Conservation (phyloP, 2,888 invertebrate genomes). For the Limnephilus rhombicus region DNA sequence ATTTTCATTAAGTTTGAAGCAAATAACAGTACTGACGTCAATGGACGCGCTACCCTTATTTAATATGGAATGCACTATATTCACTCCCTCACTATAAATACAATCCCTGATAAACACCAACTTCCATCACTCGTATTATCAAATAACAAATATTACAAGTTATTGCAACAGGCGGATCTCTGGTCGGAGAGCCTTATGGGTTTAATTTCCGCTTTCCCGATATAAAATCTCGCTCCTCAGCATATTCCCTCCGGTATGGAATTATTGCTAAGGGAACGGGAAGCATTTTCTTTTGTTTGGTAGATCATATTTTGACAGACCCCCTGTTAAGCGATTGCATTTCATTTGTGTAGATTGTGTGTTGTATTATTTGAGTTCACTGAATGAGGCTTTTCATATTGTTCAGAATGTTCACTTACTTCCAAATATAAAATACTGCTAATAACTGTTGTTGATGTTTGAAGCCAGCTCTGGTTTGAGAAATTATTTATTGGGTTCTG, state of each 20-base stretch:
- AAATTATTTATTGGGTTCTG: too few relatives aligned
- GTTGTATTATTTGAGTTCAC: not conserved
- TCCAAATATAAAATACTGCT: not conserved
- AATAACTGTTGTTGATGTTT: not conserved
- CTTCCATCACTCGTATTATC: conserved; percentile 14
- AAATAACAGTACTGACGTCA: not conserved
- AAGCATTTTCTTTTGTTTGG: conserved; percentile 50
- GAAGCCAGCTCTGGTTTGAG: not conserved
- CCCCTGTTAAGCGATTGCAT: conserved; percentile 29
- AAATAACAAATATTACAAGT: conserved; percentile 47
- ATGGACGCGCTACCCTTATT: not conserved
- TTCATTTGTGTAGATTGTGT: not conserved
- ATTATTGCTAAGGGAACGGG: conserved; percentile 52
- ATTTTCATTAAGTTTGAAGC: too few relatives aligned
- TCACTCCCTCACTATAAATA: not conserved
- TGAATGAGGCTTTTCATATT: not conserved
- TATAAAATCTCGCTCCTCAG: conserved; percentile 57
- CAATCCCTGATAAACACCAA: not conserved
- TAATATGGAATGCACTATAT: not conserved
- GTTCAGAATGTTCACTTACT: not conserved
- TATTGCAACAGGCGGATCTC: conserved; percentile 33
- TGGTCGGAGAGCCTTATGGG: conserved; percentile 58
- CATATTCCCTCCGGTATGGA: conserved; percentile 39
- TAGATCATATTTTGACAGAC: conserved; percentile 34
- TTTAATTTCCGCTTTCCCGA: conserved; percentile 65